Percentiles rank a stretch among this genome's conserved stretches.
Evolutionary conservation across 2,888 invertebrate species (phyloP).

Genomic region (Troglohyphantes excavatus): DNA sequence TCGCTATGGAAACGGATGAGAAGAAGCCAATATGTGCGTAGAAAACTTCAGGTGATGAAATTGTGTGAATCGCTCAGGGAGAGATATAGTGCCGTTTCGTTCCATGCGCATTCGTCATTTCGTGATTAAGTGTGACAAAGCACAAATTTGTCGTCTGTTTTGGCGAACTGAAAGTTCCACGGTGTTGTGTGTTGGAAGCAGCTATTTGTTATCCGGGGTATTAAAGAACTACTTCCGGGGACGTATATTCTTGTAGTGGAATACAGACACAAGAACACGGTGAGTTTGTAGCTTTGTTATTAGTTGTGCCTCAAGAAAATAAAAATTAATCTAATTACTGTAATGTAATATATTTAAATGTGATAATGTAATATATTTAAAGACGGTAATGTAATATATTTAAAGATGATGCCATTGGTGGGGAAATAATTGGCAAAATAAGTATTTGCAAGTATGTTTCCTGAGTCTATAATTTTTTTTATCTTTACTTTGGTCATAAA

Average conservation of each 20-base stretch:
- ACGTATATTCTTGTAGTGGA: not conserved
- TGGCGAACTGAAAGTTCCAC: not conserved
- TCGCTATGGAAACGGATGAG: slow-evolving; percentile 54
- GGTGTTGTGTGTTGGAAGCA: not conserved
- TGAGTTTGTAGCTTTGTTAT: not conserved
- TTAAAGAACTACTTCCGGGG: not conserved
- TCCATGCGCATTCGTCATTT: not conserved
- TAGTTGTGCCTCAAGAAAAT: too few relatives aligned
- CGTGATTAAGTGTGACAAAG: not conserved
- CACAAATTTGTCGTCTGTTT: slow-evolving; percentile 7
- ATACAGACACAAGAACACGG: slow-evolving; percentile 1
- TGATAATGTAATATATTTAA: too few relatives aligned
- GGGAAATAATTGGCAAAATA: too few relatives aligned
- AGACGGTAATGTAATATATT: too few relatives aligned
- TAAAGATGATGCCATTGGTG: too few relatives aligned
- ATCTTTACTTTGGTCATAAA: too few relatives aligned
- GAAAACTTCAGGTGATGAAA: not conserved
- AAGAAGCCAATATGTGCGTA: slow-evolving; percentile 57
- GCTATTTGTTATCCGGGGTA: not conserved
- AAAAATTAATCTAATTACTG: too few relatives aligned
- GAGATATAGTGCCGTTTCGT: not conserved
- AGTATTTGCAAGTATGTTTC: too few relatives aligned
- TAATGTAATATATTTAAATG: too few relatives aligned
- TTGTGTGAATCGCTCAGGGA: slow-evolving; percentile 20
- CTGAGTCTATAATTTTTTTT: too few relatives aligned